Evolutionary conservation across 1,140 invertebrate genomes (phyloP).

Genomic region (Amyelois transitella): DNA sequence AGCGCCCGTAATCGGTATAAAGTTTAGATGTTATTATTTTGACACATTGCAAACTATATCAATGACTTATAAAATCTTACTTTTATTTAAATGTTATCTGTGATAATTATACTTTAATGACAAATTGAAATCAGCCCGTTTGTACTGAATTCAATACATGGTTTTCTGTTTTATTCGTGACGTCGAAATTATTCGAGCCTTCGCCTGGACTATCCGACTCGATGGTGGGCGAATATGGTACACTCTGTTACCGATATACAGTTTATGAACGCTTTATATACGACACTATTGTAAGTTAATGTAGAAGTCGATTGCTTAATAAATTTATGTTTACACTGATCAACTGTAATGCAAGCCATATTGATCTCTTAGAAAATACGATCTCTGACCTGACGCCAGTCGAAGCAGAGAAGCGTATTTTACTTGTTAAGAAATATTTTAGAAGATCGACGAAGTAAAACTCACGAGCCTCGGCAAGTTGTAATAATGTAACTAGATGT

Average conservation of each 20-base stretch:
- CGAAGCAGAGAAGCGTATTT: slow-evolving; percentile 36
- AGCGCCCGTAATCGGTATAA: neutral
- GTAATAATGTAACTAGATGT: slow-evolving; percentile 33
- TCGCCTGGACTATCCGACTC: slow-evolving; percentile 5
- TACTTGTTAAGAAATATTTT: slow-evolving; percentile 55
- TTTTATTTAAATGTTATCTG: slow-evolving; percentile 66
- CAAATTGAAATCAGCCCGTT: slow-evolving; percentile 31
- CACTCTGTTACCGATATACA: slow-evolving; percentile 43
- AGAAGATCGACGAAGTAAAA: slow-evolving; percentile 42
- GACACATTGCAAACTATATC: slow-evolving; percentile 17
- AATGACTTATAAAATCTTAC: slow-evolving; percentile 18
- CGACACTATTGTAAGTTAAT: slow-evolving; percentile 45
- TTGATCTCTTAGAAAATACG: slow-evolving; percentile 63
- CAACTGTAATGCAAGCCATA: slow-evolving; percentile 56
- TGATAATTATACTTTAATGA: slow-evolving; percentile 66
- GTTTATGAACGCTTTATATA: slow-evolving; percentile 37
- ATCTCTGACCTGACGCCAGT: slow-evolving; percentile 27
- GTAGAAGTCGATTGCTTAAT: slow-evolving; percentile 42
- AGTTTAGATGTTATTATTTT: slow-evolving; percentile 16
- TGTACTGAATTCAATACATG: slow-evolving; percentile 21
- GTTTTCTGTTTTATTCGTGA: slow-evolving; percentile 10
- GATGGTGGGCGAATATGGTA: slow-evolving; percentile 33
- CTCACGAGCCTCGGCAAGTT: slow-evolving; percentile 44
- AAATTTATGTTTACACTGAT: slow-evolving; percentile 38
- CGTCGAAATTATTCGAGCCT: slow-evolving; percentile 5